Evolutionary conservation across 2,888 invertebrate genomes (phyloP).

Genomic region (Chymomyza caudatula): DNA sequence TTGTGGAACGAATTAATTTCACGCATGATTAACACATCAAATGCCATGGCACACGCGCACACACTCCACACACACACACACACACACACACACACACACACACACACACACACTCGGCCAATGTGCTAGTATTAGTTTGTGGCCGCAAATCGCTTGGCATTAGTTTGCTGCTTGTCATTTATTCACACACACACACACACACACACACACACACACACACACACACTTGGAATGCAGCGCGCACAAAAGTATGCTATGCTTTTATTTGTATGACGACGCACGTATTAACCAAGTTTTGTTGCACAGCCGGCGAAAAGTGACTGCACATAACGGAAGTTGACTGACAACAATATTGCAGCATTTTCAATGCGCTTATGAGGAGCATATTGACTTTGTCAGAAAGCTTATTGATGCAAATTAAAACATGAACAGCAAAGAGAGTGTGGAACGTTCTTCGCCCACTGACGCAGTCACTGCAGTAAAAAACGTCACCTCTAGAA

Average conservation of each 20-base stretch:
- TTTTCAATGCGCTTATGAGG: too few species aligned
- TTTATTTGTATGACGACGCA: background rate
- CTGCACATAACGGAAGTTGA: slow-evolving; percentile 57
- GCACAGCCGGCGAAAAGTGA: slow-evolving; percentile 7
- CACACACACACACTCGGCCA: background rate
- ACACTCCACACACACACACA: background rate
- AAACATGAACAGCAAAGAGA: too few species aligned
- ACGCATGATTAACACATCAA: slow-evolving; percentile 75
- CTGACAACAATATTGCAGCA: slow-evolving; percentile 45
- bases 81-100: background rate
- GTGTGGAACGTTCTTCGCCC: too few species aligned
- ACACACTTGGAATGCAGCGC: background rate
- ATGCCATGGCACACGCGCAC: slow-evolving; percentile 32
- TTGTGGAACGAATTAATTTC: slow-evolving; percentile 74
- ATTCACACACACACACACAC: background rate
- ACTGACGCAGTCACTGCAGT: too few species aligned
- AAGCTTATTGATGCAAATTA: too few species aligned
- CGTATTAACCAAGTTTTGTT: slow-evolving; percentile 56
- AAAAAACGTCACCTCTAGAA: too few species aligned
- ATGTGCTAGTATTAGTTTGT: background rate
- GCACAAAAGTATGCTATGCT: slow-evolving; percentile 22
- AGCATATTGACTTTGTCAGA: too few species aligned
- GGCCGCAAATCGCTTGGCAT: background rate
- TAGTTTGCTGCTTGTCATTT: background rate
- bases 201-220: too few species aligned